Base-by-base conservation (phyloP, 64 coral and sea anemone genomes). In the Montipora efflorescens region DNA sequence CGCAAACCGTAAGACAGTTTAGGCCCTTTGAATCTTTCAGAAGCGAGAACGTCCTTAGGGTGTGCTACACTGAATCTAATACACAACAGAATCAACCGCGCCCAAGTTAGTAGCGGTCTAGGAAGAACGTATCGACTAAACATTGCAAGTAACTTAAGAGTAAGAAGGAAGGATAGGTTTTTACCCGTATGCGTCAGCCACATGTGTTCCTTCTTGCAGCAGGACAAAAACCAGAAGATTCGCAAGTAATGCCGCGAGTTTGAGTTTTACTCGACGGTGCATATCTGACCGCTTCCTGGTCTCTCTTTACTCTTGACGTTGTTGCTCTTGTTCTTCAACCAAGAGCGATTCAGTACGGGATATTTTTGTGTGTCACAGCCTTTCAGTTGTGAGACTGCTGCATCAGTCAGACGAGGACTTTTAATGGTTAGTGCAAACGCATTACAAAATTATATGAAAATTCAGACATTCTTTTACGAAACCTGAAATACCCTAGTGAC, bases 401-500 rank as follows among this genome's bases (percentile, higher is more conserved):
- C 66, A 45, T 21, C n/a, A n/a, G 64, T 6, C 47, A 45, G 49
- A 51, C 36, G 43, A 71, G 49, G 62, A 64, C 15, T 16, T 36
- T 15, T 69, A 49, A 86, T 86, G 82, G 18, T 67, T 21, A 70
- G 10, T 18, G 64, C 67, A 50, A 86, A 72, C 53, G 66, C 68
- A 84, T 67, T 22, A 51, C 62, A 72, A 71, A 68, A 43, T 71
- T 7, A 18, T 86, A 72, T 71, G 67, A 86, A 71, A 7, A 7
- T 1, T 71, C 10, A 69, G 47, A 25, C 82, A 86, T 86, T 86
- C 82, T 86, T 72, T 72, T 72, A 43, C 66, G 66, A 86, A 70
- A 44, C 62, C 47, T 86, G 18, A 71, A 86, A 86, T 86, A 15
- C 44, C 82, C 50, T 86, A 48, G 82, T n/a, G 47, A 86, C 46